Percentiles rank a stretch among this genome's conserved stretches.
Conservation (phyloP, 92 coral and sea anemone species). For the Zoanthus sansibaricus region DNA sequence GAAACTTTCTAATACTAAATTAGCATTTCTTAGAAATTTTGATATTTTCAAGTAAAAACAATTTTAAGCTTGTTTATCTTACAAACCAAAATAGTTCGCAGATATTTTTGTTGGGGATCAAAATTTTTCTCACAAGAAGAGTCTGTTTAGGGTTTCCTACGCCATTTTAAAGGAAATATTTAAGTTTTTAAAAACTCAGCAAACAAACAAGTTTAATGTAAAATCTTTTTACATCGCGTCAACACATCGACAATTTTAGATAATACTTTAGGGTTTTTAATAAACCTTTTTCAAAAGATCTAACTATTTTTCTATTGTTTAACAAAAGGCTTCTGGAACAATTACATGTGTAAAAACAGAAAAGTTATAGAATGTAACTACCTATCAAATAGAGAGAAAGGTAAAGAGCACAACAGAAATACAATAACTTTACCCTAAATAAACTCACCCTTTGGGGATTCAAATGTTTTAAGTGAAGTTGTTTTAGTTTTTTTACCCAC, state of each 20-base stretch:
- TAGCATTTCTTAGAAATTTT: not conserved
- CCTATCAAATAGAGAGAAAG: not conserved
- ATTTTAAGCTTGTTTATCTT: slow-evolving; percentile 46
- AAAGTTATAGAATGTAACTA: not conserved
- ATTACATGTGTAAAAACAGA: not conserved
- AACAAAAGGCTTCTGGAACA: not conserved
- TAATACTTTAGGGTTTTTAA: not conserved
- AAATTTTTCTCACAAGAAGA: slow-evolving; percentile 40
- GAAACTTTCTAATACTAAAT: not conserved
- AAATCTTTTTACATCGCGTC: slow-evolving; percentile 35
- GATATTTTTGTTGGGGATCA: slow-evolving; percentile 49
- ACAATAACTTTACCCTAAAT: not conserved
- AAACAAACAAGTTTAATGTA: slow-evolving; percentile 12
- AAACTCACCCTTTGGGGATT: not conserved
- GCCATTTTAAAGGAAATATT: slow-evolving; percentile 44
- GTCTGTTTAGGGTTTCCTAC: slow-evolving; percentile 32
- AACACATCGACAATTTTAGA: slow-evolving; percentile 19
- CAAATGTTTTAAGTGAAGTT: not conserved
- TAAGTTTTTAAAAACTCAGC: slow-evolving; percentile 20
- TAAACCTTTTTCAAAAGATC: slow-evolving; percentile 19
- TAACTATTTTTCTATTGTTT: not conserved
- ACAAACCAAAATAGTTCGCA: slow-evolving; percentile 44
- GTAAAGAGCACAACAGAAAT: not conserved
- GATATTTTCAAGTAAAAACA: slow-evolving; percentile 20
- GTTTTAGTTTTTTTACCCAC: slow-evolving; percentile 1